Percentiles rank a stretch among this genome's conserved stretches.
Evolutionary conservation across 2,888 invertebrate species (phyloP).

Genomic region (Andrena chrysosceles): DNA sequence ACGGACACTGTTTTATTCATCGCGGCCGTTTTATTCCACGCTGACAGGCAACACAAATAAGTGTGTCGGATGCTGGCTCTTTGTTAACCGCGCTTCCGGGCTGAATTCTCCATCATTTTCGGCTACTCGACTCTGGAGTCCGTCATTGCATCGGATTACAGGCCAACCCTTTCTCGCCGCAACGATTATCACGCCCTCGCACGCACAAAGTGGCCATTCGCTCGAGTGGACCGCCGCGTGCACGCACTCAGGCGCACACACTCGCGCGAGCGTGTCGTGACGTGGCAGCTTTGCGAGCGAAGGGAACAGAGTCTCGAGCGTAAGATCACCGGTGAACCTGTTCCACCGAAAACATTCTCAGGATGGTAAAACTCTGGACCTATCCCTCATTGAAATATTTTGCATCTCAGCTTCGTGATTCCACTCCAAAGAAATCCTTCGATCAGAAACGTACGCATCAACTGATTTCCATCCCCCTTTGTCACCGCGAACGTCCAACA

Average conservation of each 20-base stretch:
- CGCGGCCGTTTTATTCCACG: neutral
- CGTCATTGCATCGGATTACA: slow-evolving; percentile 67
- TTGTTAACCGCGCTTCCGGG: slow-evolving; percentile 44
- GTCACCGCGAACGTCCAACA: neutral
- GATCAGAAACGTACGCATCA: too few relatives aligned
- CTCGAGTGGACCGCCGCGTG: slow-evolving; percentile 44
- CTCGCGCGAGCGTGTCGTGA: slow-evolving; percentile 22
- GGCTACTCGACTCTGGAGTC: slow-evolving; percentile 55
- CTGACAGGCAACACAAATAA: slow-evolving; percentile 11
- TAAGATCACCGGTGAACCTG: slow-evolving; percentile 5
- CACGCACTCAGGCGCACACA: slow-evolving; percentile 12
- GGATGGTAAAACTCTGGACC: neutral
- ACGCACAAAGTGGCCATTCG: slow-evolving; percentile 63
- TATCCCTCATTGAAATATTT: too few relatives aligned
- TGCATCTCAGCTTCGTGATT: too few relatives aligned
- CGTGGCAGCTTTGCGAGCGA: slow-evolving; percentile 29
- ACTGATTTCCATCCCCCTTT: neutral
- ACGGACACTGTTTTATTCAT: slow-evolving; percentile 21
- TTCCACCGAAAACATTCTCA: slow-evolving; percentile 19
- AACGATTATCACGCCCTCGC: slow-evolving; percentile 71
- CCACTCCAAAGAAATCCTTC: too few relatives aligned
- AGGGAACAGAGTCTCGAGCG: neutral
- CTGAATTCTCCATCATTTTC: slow-evolving; percentile 52
- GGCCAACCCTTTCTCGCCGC: slow-evolving; percentile 63
- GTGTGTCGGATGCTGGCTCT: slow-evolving; percentile 3